These are phyloP conservation scores for Dasypolia templi DNA, from an alignment of 2,888 invertebrate genomes.

Conservation along the genomic window DNA sequence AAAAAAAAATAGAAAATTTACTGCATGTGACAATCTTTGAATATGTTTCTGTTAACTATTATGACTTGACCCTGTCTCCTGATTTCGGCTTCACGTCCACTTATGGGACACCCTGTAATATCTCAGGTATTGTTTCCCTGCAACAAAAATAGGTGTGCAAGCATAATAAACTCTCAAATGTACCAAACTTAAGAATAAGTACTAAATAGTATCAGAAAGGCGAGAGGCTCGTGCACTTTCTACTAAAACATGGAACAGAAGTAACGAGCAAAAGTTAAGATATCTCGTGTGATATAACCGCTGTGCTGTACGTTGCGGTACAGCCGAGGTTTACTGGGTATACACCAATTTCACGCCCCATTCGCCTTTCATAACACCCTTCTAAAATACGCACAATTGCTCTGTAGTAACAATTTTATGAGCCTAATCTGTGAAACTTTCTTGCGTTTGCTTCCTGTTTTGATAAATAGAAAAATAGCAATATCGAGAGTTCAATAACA, in stretches of 20 bases:
- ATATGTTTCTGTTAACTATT: no score
- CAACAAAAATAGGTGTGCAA: conserved; percentile 3
- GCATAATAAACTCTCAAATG: no score
- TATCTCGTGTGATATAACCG: conserved; percentile 86
- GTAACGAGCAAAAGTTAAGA: conserved; percentile 86
- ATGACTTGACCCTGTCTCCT: no score
- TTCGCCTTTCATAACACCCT: conserved; percentile 78
- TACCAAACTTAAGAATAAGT: conserved; percentile 63
- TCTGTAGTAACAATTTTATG: no score
- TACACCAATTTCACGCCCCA: conserved; percentile 78
- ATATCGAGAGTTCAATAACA: conserved; percentile 39
- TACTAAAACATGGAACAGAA: conserved; percentile 83
- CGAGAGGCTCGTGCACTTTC: conserved; percentile 85
- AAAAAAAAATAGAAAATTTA: no score
- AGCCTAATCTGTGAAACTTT: conserved; percentile 34
- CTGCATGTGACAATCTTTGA: no score
- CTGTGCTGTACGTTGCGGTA: conserved; percentile 71
- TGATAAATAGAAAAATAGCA: conserved; percentile 28
- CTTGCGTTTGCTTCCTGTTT: conserved; percentile 44
- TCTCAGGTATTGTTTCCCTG: not conserved
- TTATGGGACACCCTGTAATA: no score
- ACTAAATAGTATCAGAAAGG: conserved; percentile 85
- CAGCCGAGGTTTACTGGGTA: conserved; percentile 67
- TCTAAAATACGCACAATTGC: conserved; percentile 67
- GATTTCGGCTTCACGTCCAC: no score